A percentile compares a stretch with the other conserved stretches of the same genome.
Conservation (phyloP, 2,888 invertebrate genomes). For the Drepana falcataria region DNA sequence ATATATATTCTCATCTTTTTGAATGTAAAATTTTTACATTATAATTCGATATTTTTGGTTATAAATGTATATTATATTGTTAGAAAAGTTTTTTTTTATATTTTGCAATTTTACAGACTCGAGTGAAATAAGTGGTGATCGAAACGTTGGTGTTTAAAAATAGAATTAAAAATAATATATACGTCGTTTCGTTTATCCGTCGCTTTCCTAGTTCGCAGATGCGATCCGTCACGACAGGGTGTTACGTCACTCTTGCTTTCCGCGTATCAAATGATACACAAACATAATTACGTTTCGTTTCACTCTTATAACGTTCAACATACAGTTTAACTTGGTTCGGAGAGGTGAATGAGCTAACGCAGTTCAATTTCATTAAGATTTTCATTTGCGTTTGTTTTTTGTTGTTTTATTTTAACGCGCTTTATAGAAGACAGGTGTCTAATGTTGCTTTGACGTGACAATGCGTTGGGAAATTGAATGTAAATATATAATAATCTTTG, state of each 20-base stretch:
- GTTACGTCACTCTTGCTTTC: conserved; percentile 30
- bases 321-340: conserved; percentile 23
- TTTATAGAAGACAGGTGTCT: conserved; percentile 5
- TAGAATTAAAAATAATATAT: too few species aligned
- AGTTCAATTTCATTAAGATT: conserved; percentile 26
- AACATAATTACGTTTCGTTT: conserved; percentile 10
- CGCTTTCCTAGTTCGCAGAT: conserved; percentile 28
- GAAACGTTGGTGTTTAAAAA: too few species aligned
- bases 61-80: too few species aligned
- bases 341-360: conserved; percentile 5
- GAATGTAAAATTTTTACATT: too few species aligned
- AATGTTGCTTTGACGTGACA: conserved; percentile 5
- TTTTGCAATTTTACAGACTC: too few species aligned
- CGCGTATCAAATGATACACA: conserved; percentile 37
- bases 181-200: conserved; percentile 6
- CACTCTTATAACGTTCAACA: conserved; percentile 13
- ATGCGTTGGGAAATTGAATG: background rate
- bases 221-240: conserved; percentile 42
- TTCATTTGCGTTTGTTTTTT: conserved; percentile 20
- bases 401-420: conserved; percentile 12
- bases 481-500: background rate
- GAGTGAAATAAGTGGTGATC: too few species aligned
- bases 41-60: too few species aligned
- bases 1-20: too few species aligned
- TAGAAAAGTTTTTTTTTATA: too few species aligned